These are phyloP conservation scores for Aphyosemion australe DNA, from an alignment of 2,113 vertebrate genomes.

Conservation along the genomic window DNA sequence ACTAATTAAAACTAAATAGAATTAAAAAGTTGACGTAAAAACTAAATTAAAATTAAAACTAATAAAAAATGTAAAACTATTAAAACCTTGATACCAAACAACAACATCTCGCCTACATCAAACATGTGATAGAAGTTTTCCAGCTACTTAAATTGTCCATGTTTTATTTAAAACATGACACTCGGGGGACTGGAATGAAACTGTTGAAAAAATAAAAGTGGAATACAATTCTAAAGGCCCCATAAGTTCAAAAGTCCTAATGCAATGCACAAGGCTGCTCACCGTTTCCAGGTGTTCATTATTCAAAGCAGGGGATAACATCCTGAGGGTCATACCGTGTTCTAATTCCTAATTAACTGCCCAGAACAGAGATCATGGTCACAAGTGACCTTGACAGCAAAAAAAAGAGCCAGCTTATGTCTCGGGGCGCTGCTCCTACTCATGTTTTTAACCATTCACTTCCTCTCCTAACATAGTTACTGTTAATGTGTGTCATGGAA, in stretches of 20 bases:
- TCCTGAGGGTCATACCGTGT: constrained; percentile 56
- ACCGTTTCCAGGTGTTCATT: constrained; percentile 70
- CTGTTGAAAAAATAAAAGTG: neutral
- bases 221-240: constrained; percentile 45
- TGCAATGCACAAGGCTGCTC: constrained; percentile 31
- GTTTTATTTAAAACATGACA: constrained; percentile 2
- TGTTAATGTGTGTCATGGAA: constrained; percentile 4
- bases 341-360: constrained; percentile 72
- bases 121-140: no score
- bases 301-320: constrained; percentile 56
- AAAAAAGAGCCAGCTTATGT: constrained; percentile 37
- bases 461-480: constrained; percentile 12
- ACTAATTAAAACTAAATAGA: no score
- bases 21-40: no score
- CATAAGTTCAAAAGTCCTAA: constrained; percentile 58
- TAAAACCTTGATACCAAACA: no score
- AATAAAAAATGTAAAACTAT: no score
- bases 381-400: constrained; percentile 49
- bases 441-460: constrained; percentile 4
- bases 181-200: constrained; percentile 13
- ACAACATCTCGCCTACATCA: neutral
- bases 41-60: no score
- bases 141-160: neutral
- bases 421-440: constrained; percentile 36
- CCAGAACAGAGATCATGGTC: constrained; percentile 54